A percentile compares a stretch with the other conserved stretches of the same genome.
These are phyloP conservation scores for Channa maculata DNA, from an alignment of 2,113 vertebrate genomes.

Conservation along the genomic window DNA sequence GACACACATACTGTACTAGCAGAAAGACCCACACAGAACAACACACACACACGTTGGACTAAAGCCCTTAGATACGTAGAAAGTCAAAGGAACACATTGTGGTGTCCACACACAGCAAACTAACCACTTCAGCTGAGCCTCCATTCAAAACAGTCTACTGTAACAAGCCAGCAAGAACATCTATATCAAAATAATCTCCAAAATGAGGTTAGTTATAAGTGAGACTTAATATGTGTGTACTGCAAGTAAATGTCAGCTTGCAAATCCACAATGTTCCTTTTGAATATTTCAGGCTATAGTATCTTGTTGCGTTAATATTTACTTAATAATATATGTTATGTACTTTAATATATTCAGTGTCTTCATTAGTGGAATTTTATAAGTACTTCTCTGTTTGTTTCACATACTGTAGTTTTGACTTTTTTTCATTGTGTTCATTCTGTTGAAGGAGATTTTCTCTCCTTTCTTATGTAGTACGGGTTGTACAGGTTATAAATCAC, in stretches of 20 bases:
- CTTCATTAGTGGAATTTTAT: background rate
- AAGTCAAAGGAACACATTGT: conserved; percentile 44
- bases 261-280: background rate
- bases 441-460: no score
- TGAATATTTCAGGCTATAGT: conserved; percentile 20
- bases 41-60: conserved; percentile 7
- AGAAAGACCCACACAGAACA: background rate
- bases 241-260: background rate
- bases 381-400: no score
- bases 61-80: conserved; percentile 6
- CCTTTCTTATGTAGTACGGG: no score
- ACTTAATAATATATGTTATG: background rate
- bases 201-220: no score
- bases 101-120: conserved; percentile 25
- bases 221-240: background rate
- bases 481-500: background rate
- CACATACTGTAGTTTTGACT: no score
- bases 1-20: background rate
- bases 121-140: no score
- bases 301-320: background rate
- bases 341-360: conserved; percentile 1
- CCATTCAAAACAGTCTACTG: no score
- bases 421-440: no score
- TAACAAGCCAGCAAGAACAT: no score
- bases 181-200: no score